Evolutionary conservation across 1,140 invertebrate species (phyloP), one percentile per base, ranked within the genome.

Genomic region (Anastatus disparis): DNA sequence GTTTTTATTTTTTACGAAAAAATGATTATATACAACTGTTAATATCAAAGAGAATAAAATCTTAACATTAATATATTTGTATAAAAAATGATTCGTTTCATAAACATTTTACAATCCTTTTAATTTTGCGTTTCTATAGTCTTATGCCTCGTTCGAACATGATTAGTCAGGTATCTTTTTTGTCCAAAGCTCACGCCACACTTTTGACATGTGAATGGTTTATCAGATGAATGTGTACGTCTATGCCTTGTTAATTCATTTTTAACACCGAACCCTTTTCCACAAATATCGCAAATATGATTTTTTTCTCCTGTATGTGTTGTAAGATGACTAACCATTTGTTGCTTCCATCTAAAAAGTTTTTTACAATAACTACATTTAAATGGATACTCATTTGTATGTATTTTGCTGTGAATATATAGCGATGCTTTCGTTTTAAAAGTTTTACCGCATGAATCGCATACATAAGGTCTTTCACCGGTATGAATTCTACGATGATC

Each of bases 401-500:
- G 83, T 15, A 79, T 83, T 72, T 85, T 84, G n/a, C 81, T 78
- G 78, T 91, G 89, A 50, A 88, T 87, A 74, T 89, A 89, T 7
- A 88, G 77, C 4, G 87, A 85, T 0, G 87, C 86, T 35, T 85
- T 83, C 0, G 86, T 85, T 3, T 85, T 83, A 78, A 89, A 90
- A 10, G 78, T 81, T 74, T 89, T 89, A 6, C 81, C 89, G 64
- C 90, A 92, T 50, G 87, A 81, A 64, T 91, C 89, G 73, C 91
- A 92, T 15, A 89, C 85, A 70, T 89, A 91, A 0, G 90, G 90
- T 50, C 90, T 87, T 64, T 88, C 86, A 26, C 90, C 87, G 0
- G 89, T 90, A 68, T 91, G 90, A 29, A 89, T 89, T 78, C 90
- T 88, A 78, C 89, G 85, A 74, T 92, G 90, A 74, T 91, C 89